These are phyloP conservation scores for Priocnemis perturbator DNA, from an alignment of 2,888 invertebrate species.

Conservation along the genomic window DNA sequence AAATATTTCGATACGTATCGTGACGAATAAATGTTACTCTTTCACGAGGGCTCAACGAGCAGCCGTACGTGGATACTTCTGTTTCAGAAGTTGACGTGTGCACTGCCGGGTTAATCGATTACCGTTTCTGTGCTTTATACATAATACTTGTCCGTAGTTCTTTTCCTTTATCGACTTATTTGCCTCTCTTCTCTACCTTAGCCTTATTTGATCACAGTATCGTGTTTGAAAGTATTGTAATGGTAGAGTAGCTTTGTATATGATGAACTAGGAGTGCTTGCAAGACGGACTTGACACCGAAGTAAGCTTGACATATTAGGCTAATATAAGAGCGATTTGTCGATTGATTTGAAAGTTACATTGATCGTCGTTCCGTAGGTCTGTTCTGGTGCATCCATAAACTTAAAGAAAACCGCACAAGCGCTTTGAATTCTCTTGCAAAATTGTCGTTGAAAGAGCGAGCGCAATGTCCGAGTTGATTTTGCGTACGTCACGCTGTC, in stretches of 20 bases:
- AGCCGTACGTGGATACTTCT: too few relatives aligned
- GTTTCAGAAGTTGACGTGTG: too few relatives aligned
- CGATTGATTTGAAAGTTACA: slow-evolving; percentile 7
- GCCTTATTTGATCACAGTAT: slow-evolving; percentile 32
- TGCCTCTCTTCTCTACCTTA: slow-evolving; percentile 8
- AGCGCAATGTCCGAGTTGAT: too few relatives aligned
- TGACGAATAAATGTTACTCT: too few relatives aligned
- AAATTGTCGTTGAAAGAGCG: too few relatives aligned
- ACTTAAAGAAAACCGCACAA: too few relatives aligned
- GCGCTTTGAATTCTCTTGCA: too few relatives aligned
- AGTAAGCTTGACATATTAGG: slow-evolving; percentile 18
- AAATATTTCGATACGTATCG: too few relatives aligned
- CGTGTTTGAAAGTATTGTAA: slow-evolving; percentile 52
- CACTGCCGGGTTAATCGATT: too few relatives aligned
- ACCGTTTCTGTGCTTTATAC: slow-evolving; percentile 6
- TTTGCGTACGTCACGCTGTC: too few relatives aligned
- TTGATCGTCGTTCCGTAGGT: neutral
- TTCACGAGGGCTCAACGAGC: too few relatives aligned
- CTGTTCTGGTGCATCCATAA: too few relatives aligned
- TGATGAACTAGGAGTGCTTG: slow-evolving; percentile 45
- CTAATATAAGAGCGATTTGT: slow-evolving; percentile 6
- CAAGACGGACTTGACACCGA: slow-evolving; percentile 17
- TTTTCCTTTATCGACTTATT: slow-evolving; percentile 16
- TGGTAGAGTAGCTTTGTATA: slow-evolving; percentile 54
- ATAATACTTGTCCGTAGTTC: slow-evolving; percentile 5